Evolutionary conservation across 2,888 invertebrate species (phyloP).

Genomic region (Rhogogaster chlorosoma): DNA sequence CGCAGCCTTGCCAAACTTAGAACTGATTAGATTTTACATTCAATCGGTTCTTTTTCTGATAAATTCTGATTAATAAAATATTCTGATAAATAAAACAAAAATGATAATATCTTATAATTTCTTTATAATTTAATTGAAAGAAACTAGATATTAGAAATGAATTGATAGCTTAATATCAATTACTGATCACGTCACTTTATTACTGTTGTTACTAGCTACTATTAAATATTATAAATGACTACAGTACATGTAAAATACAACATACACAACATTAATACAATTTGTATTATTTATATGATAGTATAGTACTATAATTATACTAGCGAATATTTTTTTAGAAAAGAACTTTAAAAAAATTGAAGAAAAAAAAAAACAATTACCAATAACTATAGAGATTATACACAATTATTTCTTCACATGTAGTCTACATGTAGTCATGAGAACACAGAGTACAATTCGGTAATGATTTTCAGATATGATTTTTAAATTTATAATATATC

Average conservation of each 20-base stretch:
- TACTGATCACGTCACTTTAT: slow-evolving; percentile 65
- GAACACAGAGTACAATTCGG: not conserved
- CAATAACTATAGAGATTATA: not conserved
- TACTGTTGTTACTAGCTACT: slow-evolving; percentile 69
- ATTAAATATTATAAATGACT: slow-evolving; percentile 71
- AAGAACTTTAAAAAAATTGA: not conserved
- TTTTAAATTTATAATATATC: not conserved
- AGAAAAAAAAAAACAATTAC: not conserved
- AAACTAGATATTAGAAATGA: not conserved
- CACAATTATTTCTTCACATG: not conserved
- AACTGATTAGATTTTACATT: too few species aligned
- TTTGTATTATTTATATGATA: slow-evolving; percentile 41
- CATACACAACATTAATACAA: slow-evolving; percentile 68
- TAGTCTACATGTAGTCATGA: not conserved
- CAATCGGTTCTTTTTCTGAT: too few species aligned
- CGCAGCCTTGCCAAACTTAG: too few species aligned
- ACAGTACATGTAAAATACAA: slow-evolving; percentile 68
- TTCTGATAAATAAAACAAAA: too few species aligned
- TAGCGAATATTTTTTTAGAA: slow-evolving; percentile 19
- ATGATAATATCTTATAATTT: not conserved
- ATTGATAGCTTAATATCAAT: not conserved
- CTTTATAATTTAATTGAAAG: not conserved
- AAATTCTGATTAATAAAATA: too few species aligned
- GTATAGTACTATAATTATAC: slow-evolving; percentile 11
- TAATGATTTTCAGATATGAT: not conserved